Percentiles rank a stretch among this genome's conserved stretches.
phyloP scores from a whole-genome alignment of 2,797 vertebrate species.

The Anolis apletophallus region DNA sequence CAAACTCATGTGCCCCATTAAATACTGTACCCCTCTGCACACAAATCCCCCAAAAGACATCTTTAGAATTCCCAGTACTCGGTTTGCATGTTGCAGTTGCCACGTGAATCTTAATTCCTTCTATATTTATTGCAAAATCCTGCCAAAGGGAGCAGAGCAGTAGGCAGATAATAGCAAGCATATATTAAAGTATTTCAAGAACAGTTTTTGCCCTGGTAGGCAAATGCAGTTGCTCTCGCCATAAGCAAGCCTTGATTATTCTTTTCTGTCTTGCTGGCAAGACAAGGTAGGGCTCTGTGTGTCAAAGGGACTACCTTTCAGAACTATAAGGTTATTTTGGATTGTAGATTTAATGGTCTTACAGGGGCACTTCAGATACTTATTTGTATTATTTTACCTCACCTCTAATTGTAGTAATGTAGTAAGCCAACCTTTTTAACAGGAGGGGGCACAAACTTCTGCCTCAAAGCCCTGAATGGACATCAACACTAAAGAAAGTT shows the following conservation, averaged over 20 bases:
- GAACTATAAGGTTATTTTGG: not conserved
- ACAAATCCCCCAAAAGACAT: not conserved
- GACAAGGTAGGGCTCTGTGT: not conserved
- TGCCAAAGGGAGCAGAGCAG: not conserved
- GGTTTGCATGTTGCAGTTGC: not conserved
- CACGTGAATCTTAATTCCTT: not conserved
- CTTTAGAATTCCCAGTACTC: not conserved
- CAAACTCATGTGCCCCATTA: not conserved
- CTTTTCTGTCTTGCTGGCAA: not conserved
- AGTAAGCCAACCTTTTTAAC: not conserved
- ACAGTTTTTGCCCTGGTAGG: no score
- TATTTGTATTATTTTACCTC: not conserved
- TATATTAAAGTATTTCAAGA: not conserved
- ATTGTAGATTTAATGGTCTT: not conserved
- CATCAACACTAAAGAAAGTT: no score
- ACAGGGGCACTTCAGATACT: not conserved
- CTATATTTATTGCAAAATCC: slow-evolving; percentile 1
- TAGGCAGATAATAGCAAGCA: not conserved
- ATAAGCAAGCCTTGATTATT: not conserved
- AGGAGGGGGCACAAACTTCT: no score
- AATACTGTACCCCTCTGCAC: not conserved
- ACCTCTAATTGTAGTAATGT: no score
- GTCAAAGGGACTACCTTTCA: not conserved
- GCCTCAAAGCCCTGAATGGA: not conserved
- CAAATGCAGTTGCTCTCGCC: not conserved